These are phyloP conservation scores for Euphydryas editha DNA, from an alignment of 2,888 invertebrate species.

Conservation along the genomic window DNA sequence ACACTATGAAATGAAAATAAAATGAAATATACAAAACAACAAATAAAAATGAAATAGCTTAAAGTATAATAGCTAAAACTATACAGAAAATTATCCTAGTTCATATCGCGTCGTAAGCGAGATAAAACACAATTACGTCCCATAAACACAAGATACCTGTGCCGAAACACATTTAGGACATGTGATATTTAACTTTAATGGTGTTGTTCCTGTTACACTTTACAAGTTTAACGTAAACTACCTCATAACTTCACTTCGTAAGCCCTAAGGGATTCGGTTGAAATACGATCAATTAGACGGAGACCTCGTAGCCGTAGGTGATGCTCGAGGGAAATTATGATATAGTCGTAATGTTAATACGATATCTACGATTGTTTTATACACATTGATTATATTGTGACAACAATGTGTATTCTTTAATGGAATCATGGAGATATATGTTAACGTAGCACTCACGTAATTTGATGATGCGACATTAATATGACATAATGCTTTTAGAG, in stretches of 20 bases:
- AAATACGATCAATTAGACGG: constrained; percentile 63
- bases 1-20: background rate
- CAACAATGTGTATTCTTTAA: constrained; percentile 3
- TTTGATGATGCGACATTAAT: background rate
- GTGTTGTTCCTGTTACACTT: constrained; percentile 44
- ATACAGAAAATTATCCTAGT: constrained; percentile 20
- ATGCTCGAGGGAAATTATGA: constrained; percentile 49
- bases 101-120: constrained; percentile 18
- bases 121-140: constrained; percentile 24
- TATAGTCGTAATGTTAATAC: constrained; percentile 31
- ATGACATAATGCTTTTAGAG: background rate
- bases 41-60: background rate
- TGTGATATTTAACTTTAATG: constrained; percentile 53
- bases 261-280: constrained; percentile 52
- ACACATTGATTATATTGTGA: constrained; percentile 21
- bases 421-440: background rate
- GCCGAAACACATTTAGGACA: constrained; percentile 39
- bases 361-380: constrained; percentile 28
- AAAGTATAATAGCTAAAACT: background rate
- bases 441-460: constrained; percentile 5
- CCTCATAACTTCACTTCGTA: constrained; percentile 51
- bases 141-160: constrained; percentile 41
- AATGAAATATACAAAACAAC: background rate
- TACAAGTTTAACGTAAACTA: constrained; percentile 38
- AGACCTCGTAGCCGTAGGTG: constrained; percentile 47